Evolutionary conservation across 2,888 invertebrate genomes (phyloP).

Genomic region (Nomada hirtipes): DNA sequence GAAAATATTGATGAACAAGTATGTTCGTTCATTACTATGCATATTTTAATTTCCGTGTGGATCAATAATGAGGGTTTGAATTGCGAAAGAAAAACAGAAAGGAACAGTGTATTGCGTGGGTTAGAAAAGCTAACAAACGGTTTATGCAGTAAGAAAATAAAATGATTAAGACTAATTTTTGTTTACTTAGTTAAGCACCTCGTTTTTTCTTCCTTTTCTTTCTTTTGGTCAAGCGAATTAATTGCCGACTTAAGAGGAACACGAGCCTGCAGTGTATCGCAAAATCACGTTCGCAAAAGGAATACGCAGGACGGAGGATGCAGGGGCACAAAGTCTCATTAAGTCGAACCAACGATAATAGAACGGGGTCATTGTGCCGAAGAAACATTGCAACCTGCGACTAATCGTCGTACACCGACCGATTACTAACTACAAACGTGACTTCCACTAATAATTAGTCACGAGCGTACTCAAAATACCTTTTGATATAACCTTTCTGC

Average conservation of each 20-base stretch:
- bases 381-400: conserved; percentile 44
- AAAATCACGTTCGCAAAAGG: conserved; percentile 34
- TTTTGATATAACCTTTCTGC: neutral
- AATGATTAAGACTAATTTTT: neutral
- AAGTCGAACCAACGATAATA: conserved; percentile 76
- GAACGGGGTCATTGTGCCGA: conserved; percentile 61
- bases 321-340: conserved; percentile 77
- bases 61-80: no score
- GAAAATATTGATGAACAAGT: no score
- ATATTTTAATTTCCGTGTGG: neutral
- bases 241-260: conserved; percentile 42
- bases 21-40: no score
- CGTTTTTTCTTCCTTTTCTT: neutral
- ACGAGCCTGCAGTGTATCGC: conserved; percentile 35
- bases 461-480: conserved; percentile 38
- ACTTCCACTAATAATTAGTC: conserved; percentile 55
- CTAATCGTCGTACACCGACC: conserved; percentile 52
- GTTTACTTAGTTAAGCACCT: neutral
- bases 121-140: neutral
- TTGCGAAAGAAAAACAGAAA: no score
- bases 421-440: conserved; percentile 47
- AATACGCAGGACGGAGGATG: conserved; percentile 24
- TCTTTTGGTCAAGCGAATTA: conserved; percentile 16
- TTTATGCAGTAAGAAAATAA: neutral
- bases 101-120: no score